Evolutionary conservation across 2,113 vertebrate genomes (phyloP), one percentile per base, ranked within the genome.

Genomic region (Felis chaus): DNA sequence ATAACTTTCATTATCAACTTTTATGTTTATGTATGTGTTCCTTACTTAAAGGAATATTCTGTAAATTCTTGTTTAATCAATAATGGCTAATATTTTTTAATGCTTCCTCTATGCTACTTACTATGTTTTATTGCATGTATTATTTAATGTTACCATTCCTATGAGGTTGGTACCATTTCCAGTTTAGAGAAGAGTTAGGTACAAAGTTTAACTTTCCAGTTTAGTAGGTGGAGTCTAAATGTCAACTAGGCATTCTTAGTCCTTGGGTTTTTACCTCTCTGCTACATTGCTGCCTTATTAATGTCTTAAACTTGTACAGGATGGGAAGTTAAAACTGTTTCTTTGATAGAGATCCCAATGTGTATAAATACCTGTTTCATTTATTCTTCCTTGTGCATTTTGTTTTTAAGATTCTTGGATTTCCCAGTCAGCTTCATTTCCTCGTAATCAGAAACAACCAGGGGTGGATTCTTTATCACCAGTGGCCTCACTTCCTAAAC

Each of bases 381-480:
- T 89, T 91, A 81, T 27, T 48, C 39, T 96, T 71, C 33, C 73
- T 65, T 97, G 79, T 84, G 15, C 81, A 80, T 98, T 98, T 90
- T 98, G 50, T 98, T 97, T 98, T 98, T 86, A 97, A 99, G 99
- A 99, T 99, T 99, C 99, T 39, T 99, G 99, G 99, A 99, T 99
- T 98, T 99, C 99, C 83, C 99, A 99, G 97, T 99, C 99, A 12
- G 99, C 99, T 79, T 99, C 99, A 76, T 99, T 99, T 97, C 99
- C 99, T 50, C 99, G 99, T 81, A 99, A 99, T 98, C 99, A 99
- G 98, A 99, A 99, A 94, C 99, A 99, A 91, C 99, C 99, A 29
- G 99, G 99, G 48, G 99, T 99, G 91, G 99, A 99, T 99, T 99
- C 99, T 81, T 98, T 99, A 41, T 99, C 99, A 50, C 93, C 99